Conservation (phyloP, 2,113 vertebrate species). For the Neolamprologus tretocephalus region DNA sequence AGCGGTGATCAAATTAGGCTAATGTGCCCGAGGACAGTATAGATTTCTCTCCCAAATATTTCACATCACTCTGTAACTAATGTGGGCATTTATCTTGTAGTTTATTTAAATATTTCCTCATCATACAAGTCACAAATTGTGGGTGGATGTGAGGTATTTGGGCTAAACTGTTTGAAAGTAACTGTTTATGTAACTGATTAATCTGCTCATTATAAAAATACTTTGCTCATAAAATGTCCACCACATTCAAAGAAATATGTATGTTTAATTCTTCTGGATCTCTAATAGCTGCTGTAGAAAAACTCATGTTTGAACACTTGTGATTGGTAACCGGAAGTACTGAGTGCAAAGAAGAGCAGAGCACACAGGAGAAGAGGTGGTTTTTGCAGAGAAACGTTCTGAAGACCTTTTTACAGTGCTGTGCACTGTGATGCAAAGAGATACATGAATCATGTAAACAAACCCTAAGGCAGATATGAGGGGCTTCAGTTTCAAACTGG, state of each 20-base stretch:
- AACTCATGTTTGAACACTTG: neutral
- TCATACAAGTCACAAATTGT: neutral
- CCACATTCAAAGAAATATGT: neutral
- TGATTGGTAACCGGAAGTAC: neutral
- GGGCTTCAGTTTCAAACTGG: neutral
- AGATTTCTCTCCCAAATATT: neutral
- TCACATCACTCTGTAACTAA: neutral
- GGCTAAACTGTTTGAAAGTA: neutral
- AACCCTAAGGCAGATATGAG: neutral
- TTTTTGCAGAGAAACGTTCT: neutral
- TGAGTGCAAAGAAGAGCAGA: neutral
- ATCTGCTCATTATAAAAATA: neutral
- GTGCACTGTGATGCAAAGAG: neutral
- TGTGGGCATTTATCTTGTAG: neutral
- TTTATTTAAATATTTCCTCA: neutral
- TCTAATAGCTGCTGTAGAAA: neutral
- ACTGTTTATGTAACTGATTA: neutral
- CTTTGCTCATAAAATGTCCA: neutral
- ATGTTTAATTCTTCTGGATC: neutral
- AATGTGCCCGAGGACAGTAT: neutral
- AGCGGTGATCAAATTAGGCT: neutral
- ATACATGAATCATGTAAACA: neutral
- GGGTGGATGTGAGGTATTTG: neutral
- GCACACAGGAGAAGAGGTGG: neutral
- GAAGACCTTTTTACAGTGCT: neutral